Evolutionary conservation across 2,888 invertebrate genomes (phyloP).

Genomic region (Escarpia spicata): DNA sequence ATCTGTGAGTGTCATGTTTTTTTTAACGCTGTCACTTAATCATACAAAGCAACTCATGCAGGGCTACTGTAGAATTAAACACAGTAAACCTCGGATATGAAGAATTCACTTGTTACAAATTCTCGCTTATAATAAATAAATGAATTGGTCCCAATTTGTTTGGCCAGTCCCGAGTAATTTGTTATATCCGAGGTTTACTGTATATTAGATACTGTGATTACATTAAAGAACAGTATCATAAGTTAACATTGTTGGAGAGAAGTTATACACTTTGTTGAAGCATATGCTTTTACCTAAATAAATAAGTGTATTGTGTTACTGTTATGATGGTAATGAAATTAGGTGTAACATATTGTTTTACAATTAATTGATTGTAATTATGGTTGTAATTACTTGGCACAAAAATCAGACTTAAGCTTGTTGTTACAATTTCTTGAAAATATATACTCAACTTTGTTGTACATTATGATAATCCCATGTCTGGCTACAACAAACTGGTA

Average conservation of each 20-base stretch:
- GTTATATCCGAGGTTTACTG: too few relatives aligned
- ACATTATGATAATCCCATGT: neutral
- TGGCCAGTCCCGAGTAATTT: too few relatives aligned
- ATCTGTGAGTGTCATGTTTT: neutral
- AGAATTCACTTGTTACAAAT: too few relatives aligned
- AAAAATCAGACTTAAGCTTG: neutral
- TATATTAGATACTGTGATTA: neutral
- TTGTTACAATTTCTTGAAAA: neutral
- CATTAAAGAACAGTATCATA: neutral
- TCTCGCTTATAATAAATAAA: too few relatives aligned
- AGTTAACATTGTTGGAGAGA: neutral
- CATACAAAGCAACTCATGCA: neutral
- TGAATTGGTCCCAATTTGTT: too few relatives aligned
- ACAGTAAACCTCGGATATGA: neutral
- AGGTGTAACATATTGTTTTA: neutral
- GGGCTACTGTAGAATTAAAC: neutral
- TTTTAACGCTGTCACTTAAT: neutral
- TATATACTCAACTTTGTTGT: neutral
- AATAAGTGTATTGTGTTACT: neutral
- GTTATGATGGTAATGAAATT: neutral
- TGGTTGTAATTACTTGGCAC: neutral
- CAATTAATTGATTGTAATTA: neutral
- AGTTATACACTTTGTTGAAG: neutral
- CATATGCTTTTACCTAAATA: neutral
- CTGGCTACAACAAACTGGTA: neutral